Conservation (phyloP, 2,113 vertebrate genomes). For the Gymnorhina tibicen region DNA sequence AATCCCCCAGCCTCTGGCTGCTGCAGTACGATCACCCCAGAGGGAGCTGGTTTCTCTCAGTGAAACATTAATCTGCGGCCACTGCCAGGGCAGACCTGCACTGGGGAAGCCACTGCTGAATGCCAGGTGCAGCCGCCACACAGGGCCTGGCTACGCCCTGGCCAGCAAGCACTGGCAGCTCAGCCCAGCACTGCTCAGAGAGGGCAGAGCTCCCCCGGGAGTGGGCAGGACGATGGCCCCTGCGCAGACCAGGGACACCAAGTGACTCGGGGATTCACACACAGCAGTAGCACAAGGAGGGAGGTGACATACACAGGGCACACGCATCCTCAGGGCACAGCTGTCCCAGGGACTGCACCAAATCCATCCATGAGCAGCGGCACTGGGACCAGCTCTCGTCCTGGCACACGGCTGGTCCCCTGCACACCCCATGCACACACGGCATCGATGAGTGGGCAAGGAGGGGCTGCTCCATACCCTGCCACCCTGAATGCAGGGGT, state of each 20-base stretch:
- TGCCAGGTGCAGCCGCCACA: accelerated
- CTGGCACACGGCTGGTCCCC: neutral
- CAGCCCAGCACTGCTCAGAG: neutral
- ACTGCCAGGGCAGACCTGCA: neutral
- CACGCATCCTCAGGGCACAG: accelerated
- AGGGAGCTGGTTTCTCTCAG: accelerated
- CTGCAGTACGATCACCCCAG: neutral
- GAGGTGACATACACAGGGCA: neutral
- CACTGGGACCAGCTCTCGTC: accelerated
- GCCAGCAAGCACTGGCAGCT: neutral
- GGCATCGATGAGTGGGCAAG: accelerated
- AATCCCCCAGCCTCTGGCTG: neutral
- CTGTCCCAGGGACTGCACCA: neutral
- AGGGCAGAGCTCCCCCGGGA: neutral
- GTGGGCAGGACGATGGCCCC: accelerated
- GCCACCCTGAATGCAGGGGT: neutral
- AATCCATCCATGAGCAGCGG: accelerated
- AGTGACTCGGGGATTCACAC: neutral
- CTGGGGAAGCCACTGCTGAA: neutral
- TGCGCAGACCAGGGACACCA: accelerated
- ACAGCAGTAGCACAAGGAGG: neutral
- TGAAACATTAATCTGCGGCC: neutral
- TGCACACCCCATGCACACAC: accelerated
- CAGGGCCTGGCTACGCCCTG: neutral
- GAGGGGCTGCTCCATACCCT: neutral